Percentiles rank a stretch among this genome's conserved stretches.
Evolutionary conservation across 2,888 invertebrate species (phyloP).

Genomic region (Timema cristinae): DNA sequence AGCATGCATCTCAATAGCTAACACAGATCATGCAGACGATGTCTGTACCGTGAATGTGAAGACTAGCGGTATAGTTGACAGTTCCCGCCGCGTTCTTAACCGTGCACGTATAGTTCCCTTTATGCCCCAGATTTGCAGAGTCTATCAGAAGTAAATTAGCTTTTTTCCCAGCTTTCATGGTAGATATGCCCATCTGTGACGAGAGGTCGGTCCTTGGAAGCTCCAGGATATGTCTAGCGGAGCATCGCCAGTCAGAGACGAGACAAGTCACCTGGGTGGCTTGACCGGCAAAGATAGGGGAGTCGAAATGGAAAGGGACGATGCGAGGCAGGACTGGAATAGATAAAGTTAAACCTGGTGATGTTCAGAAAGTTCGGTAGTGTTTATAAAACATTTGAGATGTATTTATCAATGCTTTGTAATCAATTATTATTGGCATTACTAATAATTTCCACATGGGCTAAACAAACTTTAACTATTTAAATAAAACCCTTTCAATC

Average conservation of each 20-base stretch:
- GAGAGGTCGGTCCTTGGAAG: constrained; percentile 47
- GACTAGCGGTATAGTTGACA: constrained; percentile 38
- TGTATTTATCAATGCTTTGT: too few relatives aligned
- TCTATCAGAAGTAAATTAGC: constrained; percentile 49
- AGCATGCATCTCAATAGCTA: too few relatives aligned
- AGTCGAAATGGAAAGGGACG: constrained; percentile 72
- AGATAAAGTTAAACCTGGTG: neutral
- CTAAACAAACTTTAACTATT: too few relatives aligned
- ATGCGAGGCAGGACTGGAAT: constrained; percentile 76
- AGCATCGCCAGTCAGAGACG: constrained; percentile 56
- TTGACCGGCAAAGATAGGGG: constrained; percentile 72
- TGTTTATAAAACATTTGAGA: too few relatives aligned
- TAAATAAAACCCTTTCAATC: too few relatives aligned
- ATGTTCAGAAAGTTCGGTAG: too few relatives aligned
- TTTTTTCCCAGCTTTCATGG: constrained; percentile 47
- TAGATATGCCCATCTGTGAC: constrained; percentile 41
- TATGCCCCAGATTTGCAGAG: constrained; percentile 37
- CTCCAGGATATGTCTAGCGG: constrained; percentile 55
- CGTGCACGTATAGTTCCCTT: constrained; percentile 45
- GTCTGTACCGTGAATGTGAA: constrained; percentile 27
- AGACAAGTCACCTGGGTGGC: constrained; percentile 70
- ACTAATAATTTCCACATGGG: too few relatives aligned
- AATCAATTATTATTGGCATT: too few relatives aligned
- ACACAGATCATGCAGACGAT: too few relatives aligned
- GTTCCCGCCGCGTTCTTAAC: constrained; percentile 42